phyloP scores from a whole-genome alignment of 2,888 invertebrate genomes.

The Caenorhabditis uteleia region DNA sequence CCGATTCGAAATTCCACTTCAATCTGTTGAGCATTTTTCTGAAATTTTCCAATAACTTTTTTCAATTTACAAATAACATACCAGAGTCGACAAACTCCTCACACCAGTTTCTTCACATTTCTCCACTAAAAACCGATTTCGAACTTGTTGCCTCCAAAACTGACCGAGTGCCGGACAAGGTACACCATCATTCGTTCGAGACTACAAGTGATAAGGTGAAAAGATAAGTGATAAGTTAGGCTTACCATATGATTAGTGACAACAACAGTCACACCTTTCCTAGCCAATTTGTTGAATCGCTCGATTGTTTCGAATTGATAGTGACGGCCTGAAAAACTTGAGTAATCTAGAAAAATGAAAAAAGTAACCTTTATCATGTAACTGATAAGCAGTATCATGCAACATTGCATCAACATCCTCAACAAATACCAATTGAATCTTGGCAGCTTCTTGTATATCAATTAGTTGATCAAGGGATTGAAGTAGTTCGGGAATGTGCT shows the following conservation, averaged over 20 bases:
- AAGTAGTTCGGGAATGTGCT: constrained; percentile 9
- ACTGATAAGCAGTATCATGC: constrained; percentile 26
- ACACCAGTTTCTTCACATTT: constrained; percentile 6
- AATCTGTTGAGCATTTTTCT: background rate
- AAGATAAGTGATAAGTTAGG: background rate
- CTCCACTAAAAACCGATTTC: constrained; percentile 26
- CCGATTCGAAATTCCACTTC: constrained; percentile 9
- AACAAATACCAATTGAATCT: constrained; percentile 14
- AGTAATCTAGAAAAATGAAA: background rate
- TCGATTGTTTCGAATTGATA: constrained; percentile 10
- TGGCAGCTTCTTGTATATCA: background rate
- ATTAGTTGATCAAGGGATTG: constrained; percentile 2
- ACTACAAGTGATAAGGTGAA: background rate
- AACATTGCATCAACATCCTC: constrained; percentile 29
- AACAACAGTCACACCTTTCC: constrained; percentile 21
- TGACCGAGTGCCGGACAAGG: constrained; percentile 29
- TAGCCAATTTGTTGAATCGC: constrained; percentile 7
- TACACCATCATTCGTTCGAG: constrained; percentile 25
- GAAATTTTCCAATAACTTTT: background rate
- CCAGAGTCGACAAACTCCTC: constrained; percentile 3
- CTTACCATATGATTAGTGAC: constrained; percentile 42
- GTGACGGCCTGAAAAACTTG: constrained; percentile 4
- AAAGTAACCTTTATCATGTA: background rate
- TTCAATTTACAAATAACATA: background rate
- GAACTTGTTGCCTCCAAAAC: constrained; percentile 22